A percentile compares a stretch with the other conserved stretches of the same genome.
Evolutionary conservation across 2,113 vertebrate species (phyloP).

Genomic region (Dasyornis broadbenti): DNA sequence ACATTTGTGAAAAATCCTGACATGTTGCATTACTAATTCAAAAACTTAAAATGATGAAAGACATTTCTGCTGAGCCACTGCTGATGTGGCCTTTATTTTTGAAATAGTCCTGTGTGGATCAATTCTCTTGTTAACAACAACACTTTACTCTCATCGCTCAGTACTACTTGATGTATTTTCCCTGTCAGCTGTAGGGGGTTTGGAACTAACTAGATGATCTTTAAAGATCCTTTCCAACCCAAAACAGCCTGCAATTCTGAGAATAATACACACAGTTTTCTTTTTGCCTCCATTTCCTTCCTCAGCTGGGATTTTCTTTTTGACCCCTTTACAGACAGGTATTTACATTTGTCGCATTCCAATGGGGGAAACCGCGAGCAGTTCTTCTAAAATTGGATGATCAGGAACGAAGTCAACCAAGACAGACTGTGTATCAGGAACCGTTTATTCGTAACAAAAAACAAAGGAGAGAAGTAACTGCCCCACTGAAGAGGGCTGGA

Average conservation of each 20-base stretch:
- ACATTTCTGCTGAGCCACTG: not conserved
- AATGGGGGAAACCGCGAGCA: no score
- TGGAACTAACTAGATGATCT: not conserved
- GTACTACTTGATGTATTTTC: not conserved
- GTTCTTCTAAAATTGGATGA: no score
- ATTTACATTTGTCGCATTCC: no score
- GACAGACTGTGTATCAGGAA: no score
- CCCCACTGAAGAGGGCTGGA: no score
- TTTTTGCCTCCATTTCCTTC: not conserved
- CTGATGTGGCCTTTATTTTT: not conserved
- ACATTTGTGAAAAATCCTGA: not conserved
- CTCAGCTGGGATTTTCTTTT: not conserved
- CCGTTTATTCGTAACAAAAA: no score
- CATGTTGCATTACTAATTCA: not conserved
- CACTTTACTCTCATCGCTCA: accelerated
- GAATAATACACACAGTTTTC: not conserved
- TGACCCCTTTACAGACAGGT: not conserved
- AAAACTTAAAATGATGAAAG: not conserved
- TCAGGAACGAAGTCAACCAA: no score
- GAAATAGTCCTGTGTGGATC: not conserved
- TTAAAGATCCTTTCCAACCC: not conserved
- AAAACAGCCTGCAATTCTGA: not conserved
- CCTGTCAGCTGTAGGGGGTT: accelerated
- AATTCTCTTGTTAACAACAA: not conserved
- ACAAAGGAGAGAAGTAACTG: no score